Evolutionary conservation across 2,888 invertebrate genomes (phyloP).

Genomic region (Limnephilus auricula): DNA sequence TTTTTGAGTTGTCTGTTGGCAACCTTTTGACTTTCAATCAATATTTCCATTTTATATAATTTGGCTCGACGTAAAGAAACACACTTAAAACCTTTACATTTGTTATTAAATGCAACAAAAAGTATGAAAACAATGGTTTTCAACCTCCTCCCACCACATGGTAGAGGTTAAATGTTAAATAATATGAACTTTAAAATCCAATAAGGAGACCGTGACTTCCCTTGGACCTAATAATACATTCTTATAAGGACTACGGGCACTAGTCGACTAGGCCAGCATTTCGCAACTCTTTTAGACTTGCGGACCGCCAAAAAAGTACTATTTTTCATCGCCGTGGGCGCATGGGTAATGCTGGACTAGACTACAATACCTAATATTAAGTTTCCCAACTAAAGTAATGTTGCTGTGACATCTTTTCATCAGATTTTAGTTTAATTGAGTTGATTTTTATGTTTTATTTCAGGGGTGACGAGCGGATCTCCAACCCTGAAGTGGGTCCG

Average conservation of each 20-base stretch:
- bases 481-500: slow-evolving; percentile 63
- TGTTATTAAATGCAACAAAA: not conserved
- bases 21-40: not conserved
- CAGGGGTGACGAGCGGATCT: slow-evolving; percentile 61
- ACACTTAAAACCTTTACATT: no score
- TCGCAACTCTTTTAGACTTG: no score
- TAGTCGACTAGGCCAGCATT: not conserved
- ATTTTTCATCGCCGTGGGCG: no score
- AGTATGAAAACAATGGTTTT: not conserved
- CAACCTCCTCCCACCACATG: not conserved
- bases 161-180: not conserved
- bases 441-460: slow-evolving; percentile 5
- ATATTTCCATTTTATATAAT: not conserved
- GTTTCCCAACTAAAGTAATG: not conserved
- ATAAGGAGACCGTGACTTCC: not conserved
- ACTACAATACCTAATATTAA: not conserved
- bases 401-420: not conserved
- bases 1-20: no score
- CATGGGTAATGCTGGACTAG: no score
- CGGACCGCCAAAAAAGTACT: no score
- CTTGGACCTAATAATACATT: not conserved
- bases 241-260: not conserved
- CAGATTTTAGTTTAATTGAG: not conserved
- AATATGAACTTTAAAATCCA: not conserved
- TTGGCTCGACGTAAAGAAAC: not conserved